Percentiles rank a stretch among this genome's conserved stretches.
These are phyloP conservation scores for Rhabditoides inermis DNA, from an alignment of 2,888 invertebrate species.

Conservation along the genomic window DNA sequence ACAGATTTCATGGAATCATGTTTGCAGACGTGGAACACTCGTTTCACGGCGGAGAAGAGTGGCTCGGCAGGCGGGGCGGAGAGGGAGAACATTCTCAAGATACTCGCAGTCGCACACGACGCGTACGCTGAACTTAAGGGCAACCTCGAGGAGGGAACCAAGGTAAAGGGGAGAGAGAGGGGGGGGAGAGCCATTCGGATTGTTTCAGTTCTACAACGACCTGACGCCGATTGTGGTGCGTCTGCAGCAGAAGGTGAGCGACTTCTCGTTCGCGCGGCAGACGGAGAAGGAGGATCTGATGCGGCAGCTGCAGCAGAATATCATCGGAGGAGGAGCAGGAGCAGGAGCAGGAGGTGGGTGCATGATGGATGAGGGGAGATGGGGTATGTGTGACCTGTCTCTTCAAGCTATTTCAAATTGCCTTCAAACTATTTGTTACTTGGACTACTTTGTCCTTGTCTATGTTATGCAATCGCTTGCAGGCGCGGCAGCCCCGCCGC, in stretches of 20 bases:
- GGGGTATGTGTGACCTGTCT: no score
- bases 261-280: conserved; percentile 95
- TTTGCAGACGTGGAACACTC: conserved; percentile 58
- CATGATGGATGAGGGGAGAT: no score
- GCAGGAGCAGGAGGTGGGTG: no score
- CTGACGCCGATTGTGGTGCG: conserved; percentile 73
- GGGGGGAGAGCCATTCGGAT: background rate
- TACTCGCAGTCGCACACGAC: conserved; percentile 81
- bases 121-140: conserved; percentile 79
- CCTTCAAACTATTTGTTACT: background rate
- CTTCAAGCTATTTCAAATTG: no score
- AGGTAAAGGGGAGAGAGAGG: conserved; percentile 61
- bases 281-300: conserved; percentile 96
- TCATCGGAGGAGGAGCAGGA: conserved; percentile 37
- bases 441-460: background rate
- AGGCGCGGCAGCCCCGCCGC: conserved; percentile 7
- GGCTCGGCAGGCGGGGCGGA: conserved; percentile 57
- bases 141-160: conserved; percentile 88
- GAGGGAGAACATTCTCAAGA: conserved; percentile 58
- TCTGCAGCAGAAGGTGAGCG: conserved; percentile 92
- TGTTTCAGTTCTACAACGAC: conserved; percentile 60
- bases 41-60: conserved; percentile 62
- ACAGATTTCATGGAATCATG: background rate
- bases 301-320: conserved; percentile 71
- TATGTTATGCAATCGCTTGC: background rate